These are phyloP conservation scores for Palloptera scutellata DNA, from an alignment of 2,888 invertebrate species.

Conservation along the genomic window DNA sequence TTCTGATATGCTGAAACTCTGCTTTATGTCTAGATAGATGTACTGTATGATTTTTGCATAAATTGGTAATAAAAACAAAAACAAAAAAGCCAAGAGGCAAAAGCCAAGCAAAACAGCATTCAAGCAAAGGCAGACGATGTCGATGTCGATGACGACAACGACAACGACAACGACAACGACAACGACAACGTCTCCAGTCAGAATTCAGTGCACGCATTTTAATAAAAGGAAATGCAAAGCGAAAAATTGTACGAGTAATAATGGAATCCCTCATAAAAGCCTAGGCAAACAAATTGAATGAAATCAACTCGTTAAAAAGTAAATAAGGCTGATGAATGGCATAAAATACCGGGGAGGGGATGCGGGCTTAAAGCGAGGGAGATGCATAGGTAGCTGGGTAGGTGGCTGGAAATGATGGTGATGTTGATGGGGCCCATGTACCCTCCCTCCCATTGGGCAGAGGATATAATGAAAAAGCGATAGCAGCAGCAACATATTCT, in stretches of 20 bases:
- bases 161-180: background rate
- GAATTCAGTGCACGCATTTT: constrained; percentile 45
- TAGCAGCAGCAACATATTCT: too few species aligned
- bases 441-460: too few species aligned
- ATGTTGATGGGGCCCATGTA: too few species aligned
- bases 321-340: constrained; percentile 62
- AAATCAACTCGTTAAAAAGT: constrained; percentile 64
- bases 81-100: constrained; percentile 16
- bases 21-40: background rate
- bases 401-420: too few species aligned
- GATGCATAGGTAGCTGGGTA: too few species aligned
- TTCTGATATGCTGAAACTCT: background rate
- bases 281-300: constrained; percentile 62
- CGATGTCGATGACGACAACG: background rate
- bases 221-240: constrained; percentile 31
- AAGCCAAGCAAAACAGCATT: background rate
- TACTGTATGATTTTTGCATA: constrained; percentile 32
- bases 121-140: constrained; percentile 13
- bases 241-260: constrained; percentile 28
- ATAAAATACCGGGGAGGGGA: constrained; percentile 33
- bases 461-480: background rate
- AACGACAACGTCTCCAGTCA: too few species aligned
- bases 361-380: too few species aligned
- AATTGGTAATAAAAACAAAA: constrained; percentile 24
- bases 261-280: constrained; percentile 36